Evolutionary conservation across 2,113 vertebrate genomes (phyloP).

Genomic region (Ptyas mucosa): DNA sequence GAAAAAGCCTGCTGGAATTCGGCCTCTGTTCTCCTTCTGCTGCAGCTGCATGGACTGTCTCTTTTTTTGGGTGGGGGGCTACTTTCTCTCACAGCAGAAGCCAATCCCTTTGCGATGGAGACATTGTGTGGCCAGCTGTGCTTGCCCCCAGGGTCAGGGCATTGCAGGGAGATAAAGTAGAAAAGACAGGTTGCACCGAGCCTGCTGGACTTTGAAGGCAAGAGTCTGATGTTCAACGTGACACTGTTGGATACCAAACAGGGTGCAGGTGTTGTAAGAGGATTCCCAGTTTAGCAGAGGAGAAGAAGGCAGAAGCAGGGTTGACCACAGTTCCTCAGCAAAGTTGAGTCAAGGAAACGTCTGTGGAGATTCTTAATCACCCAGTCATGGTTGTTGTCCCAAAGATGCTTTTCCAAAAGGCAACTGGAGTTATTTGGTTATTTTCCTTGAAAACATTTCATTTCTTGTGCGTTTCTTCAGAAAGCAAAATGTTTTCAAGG

Average conservation of each 20-base stretch:
- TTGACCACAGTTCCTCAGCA: not conserved
- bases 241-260: not conserved
- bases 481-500: too few relatives aligned
- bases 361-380: not conserved
- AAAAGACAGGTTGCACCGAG: not conserved
- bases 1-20: constrained; percentile 51
- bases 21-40: not conserved
- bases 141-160: not conserved
- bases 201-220: not conserved
- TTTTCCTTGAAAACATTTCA: not conserved
- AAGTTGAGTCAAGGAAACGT: not conserved
- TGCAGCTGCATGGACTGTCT: constrained; percentile 28
- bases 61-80: constrained; percentile 4
- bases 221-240: not conserved
- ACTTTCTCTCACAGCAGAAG: not conserved
- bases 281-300: not conserved
- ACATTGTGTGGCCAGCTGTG: not conserved
- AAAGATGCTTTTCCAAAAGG: too few relatives aligned
- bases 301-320: not conserved
- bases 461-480: not conserved
- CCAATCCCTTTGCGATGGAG: not conserved
- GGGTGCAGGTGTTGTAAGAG: not conserved
- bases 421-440: too few relatives aligned
- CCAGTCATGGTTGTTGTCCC: too few relatives aligned
- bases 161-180: not conserved